These are phyloP conservation scores for Periparus ater DNA, from an alignment of 2,797 vertebrate species.

Conservation along the genomic window DNA sequence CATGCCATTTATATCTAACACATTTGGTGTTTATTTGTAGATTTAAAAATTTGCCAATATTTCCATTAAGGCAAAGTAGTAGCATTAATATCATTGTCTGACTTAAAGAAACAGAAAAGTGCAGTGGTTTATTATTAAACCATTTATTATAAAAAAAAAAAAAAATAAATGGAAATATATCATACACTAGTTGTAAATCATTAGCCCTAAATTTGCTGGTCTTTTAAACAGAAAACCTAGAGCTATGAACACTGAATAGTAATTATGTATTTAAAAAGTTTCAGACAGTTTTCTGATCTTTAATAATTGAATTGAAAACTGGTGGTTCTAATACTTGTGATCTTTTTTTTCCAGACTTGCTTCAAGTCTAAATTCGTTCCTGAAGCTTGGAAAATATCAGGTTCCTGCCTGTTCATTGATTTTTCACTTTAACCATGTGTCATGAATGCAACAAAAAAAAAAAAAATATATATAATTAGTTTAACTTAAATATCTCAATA, in stretches of 20 bases:
- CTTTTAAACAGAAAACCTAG: not conserved
- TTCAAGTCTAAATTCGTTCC: not conserved
- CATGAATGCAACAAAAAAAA: not conserved
- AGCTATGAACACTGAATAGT: not conserved
- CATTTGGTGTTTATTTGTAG: not conserved
- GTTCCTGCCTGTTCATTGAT: not conserved
- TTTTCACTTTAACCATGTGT: not conserved
- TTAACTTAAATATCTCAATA: not conserved
- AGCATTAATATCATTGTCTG: not conserved
- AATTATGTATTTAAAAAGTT: not conserved
- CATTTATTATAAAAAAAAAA: not conserved
- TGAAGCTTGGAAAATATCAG: not conserved
- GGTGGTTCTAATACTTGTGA: not conserved
- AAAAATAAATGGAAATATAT: not conserved
- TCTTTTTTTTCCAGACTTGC: not conserved
- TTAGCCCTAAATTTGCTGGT: not conserved
- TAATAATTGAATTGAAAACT: not conserved
- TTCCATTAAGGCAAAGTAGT: not conserved
- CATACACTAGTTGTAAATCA: not conserved
- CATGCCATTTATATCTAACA: not conserved
- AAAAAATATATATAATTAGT: not conserved
- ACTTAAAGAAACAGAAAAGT: not conserved
- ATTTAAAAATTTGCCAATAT: not conserved
- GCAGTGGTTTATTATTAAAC: not conserved
- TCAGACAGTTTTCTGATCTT: not conserved